These are phyloP conservation scores for Nomada ferruginata DNA, from an alignment of 2,888 invertebrate species.

Conservation along the genomic window DNA sequence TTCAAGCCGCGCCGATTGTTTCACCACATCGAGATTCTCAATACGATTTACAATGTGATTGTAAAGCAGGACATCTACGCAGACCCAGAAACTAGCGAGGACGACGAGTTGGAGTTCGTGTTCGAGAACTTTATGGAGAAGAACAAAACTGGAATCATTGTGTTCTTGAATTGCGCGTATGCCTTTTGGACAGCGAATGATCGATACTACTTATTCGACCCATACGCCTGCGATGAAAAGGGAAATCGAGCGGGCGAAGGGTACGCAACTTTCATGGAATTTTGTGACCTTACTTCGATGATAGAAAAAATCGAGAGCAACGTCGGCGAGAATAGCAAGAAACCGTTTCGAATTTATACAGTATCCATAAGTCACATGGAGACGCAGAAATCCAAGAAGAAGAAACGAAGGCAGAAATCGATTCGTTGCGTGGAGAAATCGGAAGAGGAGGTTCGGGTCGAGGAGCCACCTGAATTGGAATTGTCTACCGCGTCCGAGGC, in stretches of 20 bases:
- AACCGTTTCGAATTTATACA: constrained; percentile 75
- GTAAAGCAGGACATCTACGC: constrained; percentile 75
- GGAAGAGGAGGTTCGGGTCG: constrained; percentile 18
- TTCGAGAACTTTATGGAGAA: constrained; percentile 69
- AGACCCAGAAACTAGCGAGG: constrained; percentile 73
- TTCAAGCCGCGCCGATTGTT: constrained; percentile 75
- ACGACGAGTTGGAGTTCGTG: constrained; percentile 64
- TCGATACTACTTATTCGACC: constrained; percentile 78
- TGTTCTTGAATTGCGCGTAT: constrained; percentile 75
- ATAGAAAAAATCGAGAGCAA: constrained; percentile 72
- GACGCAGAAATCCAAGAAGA: constrained; percentile 58
- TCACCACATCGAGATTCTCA: constrained; percentile 74
- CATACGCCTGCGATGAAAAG: constrained; percentile 77
- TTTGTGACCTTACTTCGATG: constrained; percentile 68
- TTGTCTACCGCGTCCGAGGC: constrained; percentile 42
- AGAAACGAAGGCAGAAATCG: constrained; percentile 35
- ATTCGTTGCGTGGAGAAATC: constrained; percentile 28
- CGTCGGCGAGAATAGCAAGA: constrained; percentile 59
- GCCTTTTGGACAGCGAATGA: constrained; percentile 77
- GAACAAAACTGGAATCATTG: constrained; percentile 77
- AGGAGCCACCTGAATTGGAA: constrained; percentile 17
- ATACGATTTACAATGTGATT: constrained; percentile 73
- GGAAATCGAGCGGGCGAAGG: constrained; percentile 71
- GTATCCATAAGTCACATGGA: constrained; percentile 77
- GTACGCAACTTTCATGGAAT: constrained; percentile 73